Evolutionary conservation across 2,888 invertebrate genomes (phyloP).

Genomic region (Hirtodrosophila trivittata): DNA sequence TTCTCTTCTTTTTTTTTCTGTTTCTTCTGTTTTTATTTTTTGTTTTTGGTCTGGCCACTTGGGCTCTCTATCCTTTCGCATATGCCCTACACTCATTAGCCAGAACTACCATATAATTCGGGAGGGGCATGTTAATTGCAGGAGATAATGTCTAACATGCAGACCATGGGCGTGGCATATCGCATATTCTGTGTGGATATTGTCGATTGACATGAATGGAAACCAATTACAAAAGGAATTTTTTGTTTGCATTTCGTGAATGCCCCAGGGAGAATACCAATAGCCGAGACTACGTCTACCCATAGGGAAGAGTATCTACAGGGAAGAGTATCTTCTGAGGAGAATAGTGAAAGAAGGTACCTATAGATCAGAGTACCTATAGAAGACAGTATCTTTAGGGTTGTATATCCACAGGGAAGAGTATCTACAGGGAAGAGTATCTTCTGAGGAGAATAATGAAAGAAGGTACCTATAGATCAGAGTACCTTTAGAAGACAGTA

Average conservation of each 20-base stretch:
- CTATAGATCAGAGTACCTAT: too few relatives aligned
- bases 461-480: too few relatives aligned
- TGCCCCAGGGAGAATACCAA: too few relatives aligned
- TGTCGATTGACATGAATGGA: constrained; percentile 45
- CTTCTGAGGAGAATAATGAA: too few relatives aligned
- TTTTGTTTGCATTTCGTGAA: not conserved
- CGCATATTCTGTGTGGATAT: constrained; percentile 42
- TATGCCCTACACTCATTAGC: constrained; percentile 32
- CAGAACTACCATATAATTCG: constrained; percentile 1
- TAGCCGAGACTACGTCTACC: too few relatives aligned
- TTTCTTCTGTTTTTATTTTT: constrained; percentile 14
- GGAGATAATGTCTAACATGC: constrained; percentile 35
- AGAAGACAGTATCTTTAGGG: too few relatives aligned
- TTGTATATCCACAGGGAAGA: too few relatives aligned
- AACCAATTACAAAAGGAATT: constrained; percentile 7
- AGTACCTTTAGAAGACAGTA: too few relatives aligned
- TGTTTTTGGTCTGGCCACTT: constrained; percentile 1
- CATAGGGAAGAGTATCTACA: too few relatives aligned
- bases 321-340: too few relatives aligned
- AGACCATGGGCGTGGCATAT: constrained; percentile 57
- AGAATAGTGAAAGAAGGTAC: too few relatives aligned
- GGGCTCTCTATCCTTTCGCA: constrained; percentile 31
- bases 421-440: too few relatives aligned
- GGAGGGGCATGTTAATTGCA: constrained; percentile 40
- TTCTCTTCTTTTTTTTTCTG: constrained; percentile 19